A percentile compares a stretch with the other conserved stretches of the same genome.
These are phyloP conservation scores for Drosophila kurseongensis DNA, from an alignment of 1,140 invertebrate species.

Conservation along the genomic window DNA sequence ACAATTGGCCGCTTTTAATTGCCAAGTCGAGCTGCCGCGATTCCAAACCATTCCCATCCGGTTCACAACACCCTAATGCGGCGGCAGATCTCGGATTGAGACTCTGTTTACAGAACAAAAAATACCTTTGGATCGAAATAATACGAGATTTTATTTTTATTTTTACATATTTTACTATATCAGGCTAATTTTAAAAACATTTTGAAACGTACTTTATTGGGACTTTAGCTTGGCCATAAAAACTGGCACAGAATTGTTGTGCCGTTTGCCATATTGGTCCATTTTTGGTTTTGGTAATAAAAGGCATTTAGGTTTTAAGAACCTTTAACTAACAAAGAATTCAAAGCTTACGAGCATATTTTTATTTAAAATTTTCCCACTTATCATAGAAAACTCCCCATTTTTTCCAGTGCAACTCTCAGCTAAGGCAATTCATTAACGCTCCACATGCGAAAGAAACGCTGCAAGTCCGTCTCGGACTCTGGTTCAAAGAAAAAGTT, in stretches of 20 bases:
- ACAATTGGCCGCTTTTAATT: constrained; percentile 78
- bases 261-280: constrained; percentile 20
- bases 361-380: background rate
- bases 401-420: constrained; percentile 20
- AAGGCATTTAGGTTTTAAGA: too few species aligned
- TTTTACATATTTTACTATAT: background rate
- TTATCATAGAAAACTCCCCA: background rate
- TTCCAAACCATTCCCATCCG: constrained; percentile 72
- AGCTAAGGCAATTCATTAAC: constrained; percentile 73
- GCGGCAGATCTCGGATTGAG: constrained; percentile 12
- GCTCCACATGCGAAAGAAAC: constrained; percentile 68
- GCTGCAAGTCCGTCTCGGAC: constrained; percentile 48
- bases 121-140: background rate
- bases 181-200: too few species aligned
- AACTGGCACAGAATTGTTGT: constrained; percentile 55
- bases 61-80: constrained; percentile 68
- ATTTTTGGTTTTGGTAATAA: too few species aligned
- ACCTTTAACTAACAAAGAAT: too few species aligned
- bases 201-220: too few species aligned
- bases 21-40: constrained; percentile 47
- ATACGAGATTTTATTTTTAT: background rate
- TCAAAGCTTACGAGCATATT: background rate
- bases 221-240: constrained; percentile 50
- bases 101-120: background rate
- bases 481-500: constrained; percentile 75